Conservation (phyloP, 2,797 vertebrate species). For the Avahi laniger region DNA sequence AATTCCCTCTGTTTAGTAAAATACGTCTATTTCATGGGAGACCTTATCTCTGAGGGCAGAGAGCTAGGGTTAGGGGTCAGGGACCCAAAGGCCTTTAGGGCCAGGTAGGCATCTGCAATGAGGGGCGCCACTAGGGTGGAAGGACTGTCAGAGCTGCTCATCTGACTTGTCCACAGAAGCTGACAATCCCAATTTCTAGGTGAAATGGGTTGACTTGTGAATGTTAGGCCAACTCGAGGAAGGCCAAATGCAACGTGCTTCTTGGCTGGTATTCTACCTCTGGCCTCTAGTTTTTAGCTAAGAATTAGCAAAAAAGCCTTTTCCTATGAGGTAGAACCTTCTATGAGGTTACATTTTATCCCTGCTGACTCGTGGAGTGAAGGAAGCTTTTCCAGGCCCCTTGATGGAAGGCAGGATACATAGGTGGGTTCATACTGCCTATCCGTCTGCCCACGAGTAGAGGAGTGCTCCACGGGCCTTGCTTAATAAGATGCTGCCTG, state of each 20-base stretch:
- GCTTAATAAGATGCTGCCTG: accelerated
- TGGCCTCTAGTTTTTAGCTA: not conserved
- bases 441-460: not conserved
- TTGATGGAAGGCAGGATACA: no score
- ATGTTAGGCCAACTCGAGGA: not conserved
- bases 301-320: not conserved
- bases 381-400: not conserved
- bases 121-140: accelerated
- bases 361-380: not conserved
- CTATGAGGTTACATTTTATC: not conserved
- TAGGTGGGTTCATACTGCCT: accelerated
- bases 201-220: not conserved
- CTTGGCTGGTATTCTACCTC: not conserved
- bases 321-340: not conserved
- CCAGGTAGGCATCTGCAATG: not conserved
- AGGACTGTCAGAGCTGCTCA: not conserved
- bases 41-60: not conserved
- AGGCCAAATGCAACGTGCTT: accelerated
- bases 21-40: accelerated
- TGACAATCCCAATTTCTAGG: not conserved
- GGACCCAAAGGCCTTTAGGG: not conserved
- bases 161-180: not conserved
- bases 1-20: not conserved
- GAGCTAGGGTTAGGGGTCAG: not conserved
- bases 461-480: no score